Percentiles rank a stretch among this genome's conserved stretches.
phyloP scores from a whole-genome alignment of 2,888 invertebrate species.

The Amblyteles armatorius region DNA sequence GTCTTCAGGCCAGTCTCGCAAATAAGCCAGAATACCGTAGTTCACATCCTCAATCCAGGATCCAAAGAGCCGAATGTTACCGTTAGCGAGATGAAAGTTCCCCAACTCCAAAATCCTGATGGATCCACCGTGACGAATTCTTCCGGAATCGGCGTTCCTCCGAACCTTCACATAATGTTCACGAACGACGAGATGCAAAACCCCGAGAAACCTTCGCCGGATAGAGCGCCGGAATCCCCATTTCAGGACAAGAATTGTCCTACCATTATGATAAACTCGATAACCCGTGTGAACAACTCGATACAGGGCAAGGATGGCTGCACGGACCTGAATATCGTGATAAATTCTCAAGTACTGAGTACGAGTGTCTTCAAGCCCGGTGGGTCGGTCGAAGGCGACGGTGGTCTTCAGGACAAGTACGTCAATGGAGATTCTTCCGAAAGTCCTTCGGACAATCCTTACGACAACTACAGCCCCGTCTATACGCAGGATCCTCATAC shows the following conservation, averaged over 20 bases:
- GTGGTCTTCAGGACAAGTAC: slow-evolving; percentile 59
- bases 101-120: slow-evolving; percentile 26
- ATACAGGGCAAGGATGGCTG: slow-evolving; percentile 88
- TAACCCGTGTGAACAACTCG: slow-evolving; percentile 82
- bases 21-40: slow-evolving; percentile 80
- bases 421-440: slow-evolving; percentile 33
- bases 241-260: slow-evolving; percentile 77
- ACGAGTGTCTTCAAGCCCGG: slow-evolving; percentile 84
- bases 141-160: slow-evolving; percentile 51
- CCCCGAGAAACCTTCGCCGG: slow-evolving; percentile 41
- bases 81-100: slow-evolving; percentile 64
- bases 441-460: slow-evolving; percentile 22
- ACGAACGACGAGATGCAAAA: slow-evolving; percentile 73
- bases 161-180: slow-evolving; percentile 81
- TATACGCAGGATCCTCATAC: slow-evolving; percentile 25
- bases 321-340: slow-evolving; percentile 89
- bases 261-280: slow-evolving; percentile 82
- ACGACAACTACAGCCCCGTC: slow-evolving; percentile 8
- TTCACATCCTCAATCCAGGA: slow-evolving; percentile 79
- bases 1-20: slow-evolving; percentile 74
- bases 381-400: slow-evolving; percentile 19
- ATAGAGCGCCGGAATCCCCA: slow-evolving; percentile 46
- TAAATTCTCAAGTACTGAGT: slow-evolving; percentile 89
- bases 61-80: slow-evolving; percentile 76
- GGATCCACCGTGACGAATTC: slow-evolving; percentile 29